These are phyloP conservation scores for Sarcophaga caerulescens DNA, from an alignment of 2,888 invertebrate genomes.

Conservation along the genomic window DNA sequence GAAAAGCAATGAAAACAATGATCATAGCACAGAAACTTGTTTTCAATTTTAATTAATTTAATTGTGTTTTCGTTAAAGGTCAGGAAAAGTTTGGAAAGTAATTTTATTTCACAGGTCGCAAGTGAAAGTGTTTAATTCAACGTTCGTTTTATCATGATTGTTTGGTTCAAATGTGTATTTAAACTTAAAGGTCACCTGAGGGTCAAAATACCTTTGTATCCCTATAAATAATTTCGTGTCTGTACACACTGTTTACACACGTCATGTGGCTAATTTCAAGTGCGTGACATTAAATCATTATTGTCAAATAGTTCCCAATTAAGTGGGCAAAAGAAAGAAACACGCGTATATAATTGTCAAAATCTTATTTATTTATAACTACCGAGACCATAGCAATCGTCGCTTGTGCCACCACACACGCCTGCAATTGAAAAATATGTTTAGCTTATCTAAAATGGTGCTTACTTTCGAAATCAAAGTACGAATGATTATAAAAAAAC, in stretches of 20 bases:
- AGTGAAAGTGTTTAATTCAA: too few species aligned
- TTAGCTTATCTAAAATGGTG: too few species aligned
- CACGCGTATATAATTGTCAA: background rate
- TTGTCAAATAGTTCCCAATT: background rate
- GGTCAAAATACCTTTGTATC: background rate
- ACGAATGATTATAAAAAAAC: too few species aligned
- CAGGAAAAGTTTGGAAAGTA: background rate
- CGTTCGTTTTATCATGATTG: too few species aligned
- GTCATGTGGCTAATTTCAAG: background rate
- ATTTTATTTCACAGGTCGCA: too few species aligned
- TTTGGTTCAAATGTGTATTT: too few species aligned
- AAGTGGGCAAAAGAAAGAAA: background rate
- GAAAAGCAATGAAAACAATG: background rate
- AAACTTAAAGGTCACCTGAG: background rate
- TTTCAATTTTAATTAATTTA: slow-evolving; percentile 28
- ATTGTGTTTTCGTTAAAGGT: slow-evolving; percentile 1
- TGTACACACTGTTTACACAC: background rate
- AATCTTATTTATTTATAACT: too few species aligned
- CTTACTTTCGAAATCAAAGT: too few species aligned
- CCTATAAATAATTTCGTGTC: background rate
- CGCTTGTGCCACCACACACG: too few species aligned
- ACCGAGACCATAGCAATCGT: too few species aligned
- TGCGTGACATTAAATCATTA: slow-evolving; percentile 15
- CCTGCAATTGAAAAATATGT: too few species aligned
- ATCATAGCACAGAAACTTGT: background rate